phyloP scores from a whole-genome alignment of 1,140 invertebrate genomes.

The Procambarus clarkii region DNA sequence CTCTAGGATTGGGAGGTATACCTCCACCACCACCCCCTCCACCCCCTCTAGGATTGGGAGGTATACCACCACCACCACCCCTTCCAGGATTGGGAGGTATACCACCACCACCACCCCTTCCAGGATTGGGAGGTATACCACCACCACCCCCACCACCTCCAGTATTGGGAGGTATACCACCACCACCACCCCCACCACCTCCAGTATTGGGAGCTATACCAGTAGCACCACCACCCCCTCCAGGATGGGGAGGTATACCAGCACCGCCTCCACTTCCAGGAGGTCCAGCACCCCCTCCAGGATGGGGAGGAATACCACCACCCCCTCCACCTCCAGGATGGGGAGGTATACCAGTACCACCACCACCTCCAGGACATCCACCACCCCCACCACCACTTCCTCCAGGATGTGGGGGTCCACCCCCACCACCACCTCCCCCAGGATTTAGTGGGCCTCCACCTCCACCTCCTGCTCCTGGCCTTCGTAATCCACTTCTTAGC shows the following conservation, averaged over 20 bases:
- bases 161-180: not conserved
- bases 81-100: not conserved
- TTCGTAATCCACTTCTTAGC: slow-evolving; percentile 12
- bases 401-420: not conserved
- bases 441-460: not conserved
- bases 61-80: not conserved
- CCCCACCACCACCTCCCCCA: slow-evolving; percentile 22
- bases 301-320: slow-evolving; percentile 73
- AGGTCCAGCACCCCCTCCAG: slow-evolving; percentile 76
- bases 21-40: not conserved
- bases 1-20: not conserved
- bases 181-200: not conserved
- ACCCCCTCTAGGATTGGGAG: not conserved
- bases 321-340: slow-evolving; percentile 76
- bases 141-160: slow-evolving; percentile 23
- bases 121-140: not conserved
- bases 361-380: slow-evolving; percentile 23
- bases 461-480: slow-evolving; percentile 31
- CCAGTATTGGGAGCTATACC: not conserved
- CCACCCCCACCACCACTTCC: slow-evolving; percentile 19
- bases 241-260: slow-evolving; percentile 74
- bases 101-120: not conserved
- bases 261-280: slow-evolving; percentile 76
- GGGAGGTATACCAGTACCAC: slow-evolving; percentile 74
- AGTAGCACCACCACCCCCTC: not conserved